Evolutionary conservation across 2,113 vertebrate species (phyloP), one percentile per base, ranked within the genome.

Genomic region (Strix uralensis): DNA sequence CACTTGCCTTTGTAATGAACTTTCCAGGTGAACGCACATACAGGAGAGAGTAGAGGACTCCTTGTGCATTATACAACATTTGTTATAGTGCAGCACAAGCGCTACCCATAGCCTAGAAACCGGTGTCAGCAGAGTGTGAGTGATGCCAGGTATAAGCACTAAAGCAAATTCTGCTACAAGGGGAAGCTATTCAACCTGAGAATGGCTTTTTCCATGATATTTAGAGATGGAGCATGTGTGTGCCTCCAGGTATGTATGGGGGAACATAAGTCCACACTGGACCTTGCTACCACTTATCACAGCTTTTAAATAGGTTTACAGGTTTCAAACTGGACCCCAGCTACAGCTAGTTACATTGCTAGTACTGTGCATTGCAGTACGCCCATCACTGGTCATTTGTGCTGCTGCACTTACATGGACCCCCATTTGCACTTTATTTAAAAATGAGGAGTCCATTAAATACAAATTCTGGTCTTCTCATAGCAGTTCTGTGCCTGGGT

Each of bases 1-100:
- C 78, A n/a, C 61, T 80, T 70, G 81, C 81, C 90, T 93, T 92
- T 88, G 79, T 61, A 77, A 78, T 92, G 92, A 95, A 96, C 93
- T 94, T 96, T 90, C 88, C 63, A 90, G 95, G 90, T 93, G 95
- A 93, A 70, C 52, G 63, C 61, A 62, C 13, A 4, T 47, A 78
- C 40, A 92, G 85, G 81, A 77, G 62, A 42, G 84, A 87, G 70
- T 18, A 58, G 67, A 93, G 80, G 54, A 65, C 84, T 90, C 74
- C 80, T 51, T 7, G n/a, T 82, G 75, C 80, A 59, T 90, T 88
- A n/a, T 14, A 30, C 42, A 77, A 40, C 70, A 46, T 91, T 90
- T 80, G 85, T 62, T 92, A 42, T 2, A 86, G 46, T 63, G 79
- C 93, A 93, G 90, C 88, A 90, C 85, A 80, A 90, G 87, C 47